Evolutionary conservation across 2,888 invertebrate genomes (phyloP), one percentile per base, ranked within the genome.

Genomic region (Euclidia mi): DNA sequence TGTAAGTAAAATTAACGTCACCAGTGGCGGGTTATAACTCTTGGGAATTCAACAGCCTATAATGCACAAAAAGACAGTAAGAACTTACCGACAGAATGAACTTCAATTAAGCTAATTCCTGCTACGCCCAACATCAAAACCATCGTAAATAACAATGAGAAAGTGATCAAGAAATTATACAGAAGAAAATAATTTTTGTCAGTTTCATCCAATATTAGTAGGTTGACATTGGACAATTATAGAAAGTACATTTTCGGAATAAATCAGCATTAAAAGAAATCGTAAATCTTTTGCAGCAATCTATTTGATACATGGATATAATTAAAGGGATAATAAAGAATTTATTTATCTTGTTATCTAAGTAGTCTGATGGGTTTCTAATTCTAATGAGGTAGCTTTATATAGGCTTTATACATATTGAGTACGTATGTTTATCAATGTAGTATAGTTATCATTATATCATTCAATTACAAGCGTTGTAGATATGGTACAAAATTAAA

Each of bases 201-300:
- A 52, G 32, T 20, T 12, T 10, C 7, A 18, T 31, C 15, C 38
- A 40, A 25, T 56, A 44, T 41, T 48, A 11, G 17, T 52, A 31
- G 17, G 7, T 10, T 55, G 41, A 42, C 37, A 44, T 47, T 50
- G 25, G 35, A 37, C 42, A 49, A 45, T 49, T 38, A 42, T 43
- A 12, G 12, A 42, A 11, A 48, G 45, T 29, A 52, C 34, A 50
- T 34, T 32, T 34, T 52, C 29, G 11, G 32, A 43, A 56, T 52
- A 52, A 66, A 66, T 61, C 51, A 46, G 38, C 51, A 49, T 20
- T 61, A 46, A 56, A 67, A 52, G 20, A 17, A 40, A 29, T 11
- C 14, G n/a, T 44, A 44, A 55, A 52, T 61, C 42, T 61, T 18
- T 41, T 18, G 52, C 18, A 12, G 29, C 40, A 62, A 49, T 67